Evolutionary conservation across 2,888 invertebrate species (phyloP).

Genomic region (Patella caerulea): DNA sequence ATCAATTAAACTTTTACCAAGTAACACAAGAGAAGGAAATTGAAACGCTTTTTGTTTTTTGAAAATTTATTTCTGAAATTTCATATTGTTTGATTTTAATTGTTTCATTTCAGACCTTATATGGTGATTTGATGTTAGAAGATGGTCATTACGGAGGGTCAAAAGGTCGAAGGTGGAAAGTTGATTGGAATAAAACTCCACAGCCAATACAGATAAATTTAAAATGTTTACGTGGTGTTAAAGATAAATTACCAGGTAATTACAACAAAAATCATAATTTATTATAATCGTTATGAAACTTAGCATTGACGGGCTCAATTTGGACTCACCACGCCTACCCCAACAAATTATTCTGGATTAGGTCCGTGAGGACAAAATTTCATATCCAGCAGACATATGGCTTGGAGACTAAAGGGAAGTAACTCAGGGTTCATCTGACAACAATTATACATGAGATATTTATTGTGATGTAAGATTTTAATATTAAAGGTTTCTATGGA

Average conservation of each 20-base stretch:
- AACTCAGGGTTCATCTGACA: too few relatives aligned
- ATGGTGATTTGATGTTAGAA: slow-evolving; percentile 65
- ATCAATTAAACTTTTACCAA: not conserved
- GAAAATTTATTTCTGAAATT: not conserved
- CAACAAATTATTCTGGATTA: too few relatives aligned
- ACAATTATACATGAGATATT: too few relatives aligned
- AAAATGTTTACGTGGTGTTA: slow-evolving; percentile 65
- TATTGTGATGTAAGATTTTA: too few relatives aligned
- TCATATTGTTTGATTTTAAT: not conserved
- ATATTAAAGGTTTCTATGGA: too few relatives aligned
- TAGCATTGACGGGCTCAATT: too few relatives aligned
- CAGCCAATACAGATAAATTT: slow-evolving; percentile 69
- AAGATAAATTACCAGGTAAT: slow-evolving; percentile 68
- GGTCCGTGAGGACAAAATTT: too few relatives aligned
- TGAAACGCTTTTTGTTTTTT: not conserved
- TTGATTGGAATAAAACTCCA: slow-evolving; percentile 69
- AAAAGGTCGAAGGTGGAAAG: slow-evolving; percentile 67
- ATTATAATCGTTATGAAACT: too few relatives aligned
- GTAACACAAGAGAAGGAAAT: not conserved
- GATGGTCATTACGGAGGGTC: slow-evolving; percentile 68
- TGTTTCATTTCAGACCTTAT: slow-evolving; percentile 62
- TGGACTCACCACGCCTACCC: too few relatives aligned
- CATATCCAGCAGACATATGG: too few relatives aligned
- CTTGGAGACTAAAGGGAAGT: too few relatives aligned
- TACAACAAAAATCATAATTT: not conserved